These are phyloP conservation scores for Galerucella nymphaeae DNA, from an alignment of 2,888 invertebrate species.

Conservation along the genomic window DNA sequence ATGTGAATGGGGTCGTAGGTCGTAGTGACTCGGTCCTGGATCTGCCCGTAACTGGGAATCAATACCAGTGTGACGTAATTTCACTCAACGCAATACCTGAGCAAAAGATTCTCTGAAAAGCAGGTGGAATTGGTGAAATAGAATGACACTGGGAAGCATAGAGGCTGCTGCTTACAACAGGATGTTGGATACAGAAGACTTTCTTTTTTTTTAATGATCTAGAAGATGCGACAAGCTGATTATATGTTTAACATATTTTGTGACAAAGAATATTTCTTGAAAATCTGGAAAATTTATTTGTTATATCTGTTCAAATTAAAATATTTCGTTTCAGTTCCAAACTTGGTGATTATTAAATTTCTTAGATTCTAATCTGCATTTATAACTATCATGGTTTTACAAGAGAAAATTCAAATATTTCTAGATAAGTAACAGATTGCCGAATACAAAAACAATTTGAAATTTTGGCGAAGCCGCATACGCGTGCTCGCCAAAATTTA, in stretches of 20 bases:
- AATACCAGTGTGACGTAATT: slow-evolving; percentile 63
- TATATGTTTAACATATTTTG: too few species aligned
- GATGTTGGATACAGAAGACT: slow-evolving; percentile 10
- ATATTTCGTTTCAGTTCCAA: too few species aligned
- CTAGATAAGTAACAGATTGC: too few species aligned
- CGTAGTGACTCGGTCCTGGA: slow-evolving; percentile 66
- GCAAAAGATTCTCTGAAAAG: slow-evolving; percentile 44
- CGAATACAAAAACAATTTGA: too few species aligned
- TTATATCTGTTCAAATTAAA: too few species aligned
- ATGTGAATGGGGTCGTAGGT: slow-evolving; percentile 57
- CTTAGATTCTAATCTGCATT: too few species aligned
- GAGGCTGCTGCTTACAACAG: slow-evolving; percentile 15
- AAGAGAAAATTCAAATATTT: too few species aligned
- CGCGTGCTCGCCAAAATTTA: not conserved
- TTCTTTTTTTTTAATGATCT: not conserved
- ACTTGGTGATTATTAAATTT: too few species aligned
- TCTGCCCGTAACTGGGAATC: slow-evolving; percentile 64
- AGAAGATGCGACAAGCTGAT: too few species aligned
- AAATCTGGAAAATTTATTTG: too few species aligned
- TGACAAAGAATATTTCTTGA: too few species aligned
- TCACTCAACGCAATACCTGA: slow-evolving; percentile 61
- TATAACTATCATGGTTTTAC: too few species aligned
- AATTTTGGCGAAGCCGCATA: not conserved
- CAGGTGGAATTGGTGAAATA: slow-evolving; percentile 29
- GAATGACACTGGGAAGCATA: slow-evolving; percentile 22